Percentiles rank a stretch among this genome's conserved stretches.
Evolutionary conservation across 2,797 vertebrate genomes (phyloP).

Genomic region (Dermochelys coriacea): DNA sequence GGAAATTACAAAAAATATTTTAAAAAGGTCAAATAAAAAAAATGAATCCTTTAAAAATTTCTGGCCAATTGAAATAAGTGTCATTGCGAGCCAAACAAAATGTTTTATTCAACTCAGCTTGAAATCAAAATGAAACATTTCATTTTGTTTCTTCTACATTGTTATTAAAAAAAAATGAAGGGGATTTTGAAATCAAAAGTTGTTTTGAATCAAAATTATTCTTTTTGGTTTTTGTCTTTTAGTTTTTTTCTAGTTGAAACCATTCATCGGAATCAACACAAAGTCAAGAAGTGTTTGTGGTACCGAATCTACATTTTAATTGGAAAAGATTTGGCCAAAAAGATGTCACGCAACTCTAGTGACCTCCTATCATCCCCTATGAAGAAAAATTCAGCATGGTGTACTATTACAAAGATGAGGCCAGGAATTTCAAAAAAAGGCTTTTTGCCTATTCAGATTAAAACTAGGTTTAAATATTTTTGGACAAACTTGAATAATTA

Average conservation of each 20-base stretch:
- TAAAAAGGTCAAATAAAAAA: no score
- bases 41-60: no score
- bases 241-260: background rate
- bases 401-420: background rate
- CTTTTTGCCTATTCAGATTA: background rate
- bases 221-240: no score
- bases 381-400: background rate
- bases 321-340: background rate
- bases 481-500: constrained; percentile 34
- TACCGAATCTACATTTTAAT: background rate
- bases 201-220: no score
- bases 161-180: no score
- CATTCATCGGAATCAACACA: background rate
- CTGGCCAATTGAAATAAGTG: no score
- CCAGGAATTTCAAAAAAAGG: background rate
- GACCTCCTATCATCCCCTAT: background rate
- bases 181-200: no score
- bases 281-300: background rate
- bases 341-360: no score
- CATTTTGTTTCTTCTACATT: no score
- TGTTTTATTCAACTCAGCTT: no score
- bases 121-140: no score
- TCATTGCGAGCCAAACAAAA: no score
- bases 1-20: background rate
- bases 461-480: constrained; percentile 30